Conservation (phyloP, 1,140 invertebrate species). For the Lucilia cuprina region DNA sequence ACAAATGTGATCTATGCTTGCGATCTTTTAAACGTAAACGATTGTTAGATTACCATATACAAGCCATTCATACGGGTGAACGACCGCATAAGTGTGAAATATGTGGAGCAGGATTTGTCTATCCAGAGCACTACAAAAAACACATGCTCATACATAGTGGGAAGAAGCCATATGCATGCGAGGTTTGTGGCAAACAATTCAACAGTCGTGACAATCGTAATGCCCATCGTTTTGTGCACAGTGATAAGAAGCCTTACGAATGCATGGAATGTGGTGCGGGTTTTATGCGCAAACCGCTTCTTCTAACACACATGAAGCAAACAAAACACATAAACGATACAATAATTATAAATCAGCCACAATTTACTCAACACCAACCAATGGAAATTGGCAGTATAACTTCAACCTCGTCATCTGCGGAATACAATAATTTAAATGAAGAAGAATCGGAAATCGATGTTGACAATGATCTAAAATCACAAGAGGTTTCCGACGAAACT, state of each 20-base stretch:
- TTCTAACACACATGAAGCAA: slow-evolving; percentile 80
- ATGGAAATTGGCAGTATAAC: neutral
- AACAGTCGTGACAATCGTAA: slow-evolving; percentile 84
- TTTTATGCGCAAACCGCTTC: slow-evolving; percentile 82
- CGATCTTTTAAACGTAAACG: slow-evolving; percentile 78
- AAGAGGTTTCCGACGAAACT: neutral
- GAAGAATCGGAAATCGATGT: slow-evolving; percentile 7
- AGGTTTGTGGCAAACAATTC: slow-evolving; percentile 87
- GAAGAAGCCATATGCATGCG: slow-evolving; percentile 80
- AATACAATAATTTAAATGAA: neutral
- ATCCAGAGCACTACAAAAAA: slow-evolving; percentile 85
- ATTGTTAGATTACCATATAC: slow-evolving; percentile 81
- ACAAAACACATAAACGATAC: slow-evolving; percentile 76
- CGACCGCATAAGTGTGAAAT: slow-evolving; percentile 76
- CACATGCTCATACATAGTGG: slow-evolving; percentile 81
- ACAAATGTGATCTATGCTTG: slow-evolving; percentile 73
- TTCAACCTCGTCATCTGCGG: neutral
- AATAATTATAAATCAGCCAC: slow-evolving; percentile 81
- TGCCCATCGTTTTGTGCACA: slow-evolving; percentile 84
- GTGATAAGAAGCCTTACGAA: slow-evolving; percentile 85
- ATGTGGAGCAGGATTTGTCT: slow-evolving; percentile 81
- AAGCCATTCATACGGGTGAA: slow-evolving; percentile 81
- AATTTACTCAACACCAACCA: slow-evolving; percentile 60
- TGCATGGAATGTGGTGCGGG: slow-evolving; percentile 81
- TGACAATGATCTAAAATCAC: neutral